A percentile compares a stretch with the other conserved stretches of the same genome.
Evolutionary conservation across 2,797 vertebrate genomes (phyloP).

Genomic region (Serranus cabrilla): DNA sequence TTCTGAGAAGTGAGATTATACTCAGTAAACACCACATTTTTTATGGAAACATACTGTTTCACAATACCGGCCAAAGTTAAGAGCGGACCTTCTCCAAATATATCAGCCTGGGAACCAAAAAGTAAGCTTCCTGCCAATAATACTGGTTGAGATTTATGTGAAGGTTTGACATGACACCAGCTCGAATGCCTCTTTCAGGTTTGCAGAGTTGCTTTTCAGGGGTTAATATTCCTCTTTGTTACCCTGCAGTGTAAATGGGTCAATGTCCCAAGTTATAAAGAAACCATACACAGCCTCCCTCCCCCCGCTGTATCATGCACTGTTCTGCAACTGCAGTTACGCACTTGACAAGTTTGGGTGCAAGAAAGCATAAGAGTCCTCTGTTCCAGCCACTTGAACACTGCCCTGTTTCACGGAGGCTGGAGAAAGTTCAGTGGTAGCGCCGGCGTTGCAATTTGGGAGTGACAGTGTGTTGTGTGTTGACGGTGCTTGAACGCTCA

Average conservation of each 20-base stretch:
- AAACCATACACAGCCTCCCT: slow-evolving; percentile 44
- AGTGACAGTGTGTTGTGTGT: slow-evolving; percentile 76
- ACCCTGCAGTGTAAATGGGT: slow-evolving; percentile 32
- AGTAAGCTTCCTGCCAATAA: neutral
- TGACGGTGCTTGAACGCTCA: slow-evolving; percentile 64
- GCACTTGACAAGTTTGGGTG: slow-evolving; percentile 67
- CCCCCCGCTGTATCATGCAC: slow-evolving; percentile 37
- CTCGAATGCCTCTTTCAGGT: neutral
- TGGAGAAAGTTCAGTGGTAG: slow-evolving; percentile 70
- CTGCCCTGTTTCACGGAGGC: slow-evolving; percentile 72
- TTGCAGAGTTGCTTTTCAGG: slow-evolving; percentile 3
- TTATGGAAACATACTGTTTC: slow-evolving; percentile 19
- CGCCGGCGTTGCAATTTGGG: slow-evolving; percentile 52
- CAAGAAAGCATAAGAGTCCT: slow-evolving; percentile 68
- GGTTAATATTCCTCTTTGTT: slow-evolving; percentile 50
- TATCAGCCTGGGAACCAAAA: slow-evolving; percentile 11
- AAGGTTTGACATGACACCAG: neutral
- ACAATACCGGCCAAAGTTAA: slow-evolving; percentile 30
- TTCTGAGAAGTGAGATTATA: slow-evolving; percentile 38
- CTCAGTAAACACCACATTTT: slow-evolving; percentile 8
- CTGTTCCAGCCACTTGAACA: slow-evolving; percentile 79
- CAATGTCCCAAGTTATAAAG: slow-evolving; percentile 55
- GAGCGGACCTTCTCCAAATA: slow-evolving; percentile 22
- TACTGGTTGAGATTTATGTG: neutral
- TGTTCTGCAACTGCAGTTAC: slow-evolving; percentile 57